Percentiles rank a stretch among this genome's conserved stretches.
Evolutionary conservation across 2,888 invertebrate species (phyloP).

Genomic region (Melanostoma scalare): DNA sequence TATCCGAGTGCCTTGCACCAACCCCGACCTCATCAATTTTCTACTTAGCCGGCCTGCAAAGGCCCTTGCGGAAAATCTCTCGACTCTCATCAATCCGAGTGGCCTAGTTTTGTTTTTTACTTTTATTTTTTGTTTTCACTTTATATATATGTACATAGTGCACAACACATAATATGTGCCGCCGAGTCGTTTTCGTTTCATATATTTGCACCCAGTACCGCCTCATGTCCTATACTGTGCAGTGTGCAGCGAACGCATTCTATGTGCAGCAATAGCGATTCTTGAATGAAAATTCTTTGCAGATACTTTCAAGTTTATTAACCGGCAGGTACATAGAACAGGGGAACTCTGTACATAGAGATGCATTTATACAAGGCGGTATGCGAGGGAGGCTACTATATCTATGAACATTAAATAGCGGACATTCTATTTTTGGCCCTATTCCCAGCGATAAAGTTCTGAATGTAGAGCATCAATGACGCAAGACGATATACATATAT

Average conservation of each 20-base stretch:
- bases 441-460: conserved; percentile 53
- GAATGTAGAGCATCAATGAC: conserved; percentile 70
- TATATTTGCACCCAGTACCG: conserved; percentile 36
- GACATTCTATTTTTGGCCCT: conserved; percentile 55
- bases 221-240: background rate
- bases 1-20: conserved; percentile 56
- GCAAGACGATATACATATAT: conserved; percentile 50
- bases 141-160: conserved; percentile 18
- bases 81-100: conserved; percentile 52
- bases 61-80: conserved; percentile 44
- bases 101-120: conserved; percentile 49
- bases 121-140: background rate
- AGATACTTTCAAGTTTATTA: conserved; percentile 69
- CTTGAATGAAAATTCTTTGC: conserved; percentile 70
- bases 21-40: conserved; percentile 53
- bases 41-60: conserved; percentile 61
- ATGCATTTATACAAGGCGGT: conserved; percentile 19
- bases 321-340: conserved; percentile 56
- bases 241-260: conserved; percentile 52
- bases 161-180: background rate
- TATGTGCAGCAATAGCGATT: conserved; percentile 56
- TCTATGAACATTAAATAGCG: conserved; percentile 14
- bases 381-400: conserved; percentile 18
- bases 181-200: conserved; percentile 4
- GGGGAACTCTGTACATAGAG: conserved; percentile 30